Evolutionary conservation across 2,888 invertebrate genomes (phyloP), one percentile per base, ranked within the genome.

Genomic region (Papilio demoleus): DNA sequence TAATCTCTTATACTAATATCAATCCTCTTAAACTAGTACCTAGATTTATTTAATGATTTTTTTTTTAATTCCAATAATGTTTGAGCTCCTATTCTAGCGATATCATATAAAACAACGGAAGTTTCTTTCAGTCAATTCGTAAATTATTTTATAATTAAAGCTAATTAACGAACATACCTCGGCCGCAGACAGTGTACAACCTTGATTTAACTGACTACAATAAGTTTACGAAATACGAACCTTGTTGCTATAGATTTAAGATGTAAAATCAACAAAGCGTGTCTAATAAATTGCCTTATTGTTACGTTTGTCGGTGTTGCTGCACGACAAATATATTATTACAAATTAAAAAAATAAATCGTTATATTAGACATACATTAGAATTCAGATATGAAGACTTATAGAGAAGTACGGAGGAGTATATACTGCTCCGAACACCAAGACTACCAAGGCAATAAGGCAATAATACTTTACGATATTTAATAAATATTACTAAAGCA

Each of bases 241-340:
- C 62, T 67, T 67, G 67, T 47, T 19, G 14, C 47, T 50, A 40
- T 59, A 42, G 24, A 38, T 27, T 65, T 64, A 45, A 47, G 59
- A 59, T 58, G 22, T 56, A 50, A 38, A 68, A 45, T 27, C 58
- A 68, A 19, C 64, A 47, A 63, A 59, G 45, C 63, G 67, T 63
- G 42, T 56, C 67, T 62, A 45, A 64, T 50, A 61, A 40, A 38
- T 61, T 53, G 53, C 67, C 53, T 62, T 67, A 40, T 67, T 67
- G 61, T 62, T 34, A 31, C n/a, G n/a, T n/a, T n/a, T 53, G 50
- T 53, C 53, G 53, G 61, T 53, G 22, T 58, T 61, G n/a, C 60
- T 27, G 14, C 60, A 60, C 4, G 1, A 53, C 53, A n/a, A 22
- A 53, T 22, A n/a, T 17, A 12, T 50, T 22, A 50, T 53, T 53